These are phyloP conservation scores for Orthonychiurus folsomi DNA, from an alignment of 2,888 invertebrate species.

Conservation along the genomic window DNA sequence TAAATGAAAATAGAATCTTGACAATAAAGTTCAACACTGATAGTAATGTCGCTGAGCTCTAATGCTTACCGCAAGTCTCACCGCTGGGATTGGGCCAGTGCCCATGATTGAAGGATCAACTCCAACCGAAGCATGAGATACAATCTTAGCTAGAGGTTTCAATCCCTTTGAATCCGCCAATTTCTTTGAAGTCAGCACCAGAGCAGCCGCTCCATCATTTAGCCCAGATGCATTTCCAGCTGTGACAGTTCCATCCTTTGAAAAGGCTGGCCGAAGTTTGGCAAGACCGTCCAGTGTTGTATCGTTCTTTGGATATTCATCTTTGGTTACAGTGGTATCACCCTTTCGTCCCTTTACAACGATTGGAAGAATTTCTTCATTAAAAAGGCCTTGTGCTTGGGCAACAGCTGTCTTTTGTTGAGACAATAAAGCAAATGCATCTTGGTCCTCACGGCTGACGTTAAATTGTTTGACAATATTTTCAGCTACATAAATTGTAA, in stretches of 20 bases:
- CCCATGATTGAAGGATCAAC: conserved; percentile 74
- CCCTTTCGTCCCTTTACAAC: conserved; percentile 47
- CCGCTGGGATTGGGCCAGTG: conserved; percentile 63
- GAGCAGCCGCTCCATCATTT: conserved; percentile 82
- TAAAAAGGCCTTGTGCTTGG: conserved; percentile 55
- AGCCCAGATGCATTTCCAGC: conserved; percentile 70
- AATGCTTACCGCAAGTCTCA: conserved; percentile 53
- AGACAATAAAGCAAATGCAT: conserved; percentile 58
- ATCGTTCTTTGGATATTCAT: conserved; percentile 61
- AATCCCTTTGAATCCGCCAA: conserved; percentile 47
- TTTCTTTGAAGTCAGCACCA: conserved; percentile 58
- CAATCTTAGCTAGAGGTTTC: conserved; percentile 61
- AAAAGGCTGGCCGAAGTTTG: conserved; percentile 53
- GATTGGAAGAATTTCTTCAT: conserved; percentile 63
- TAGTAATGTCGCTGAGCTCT: too few species aligned
- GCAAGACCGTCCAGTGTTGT: conserved; percentile 54
- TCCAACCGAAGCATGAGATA: conserved; percentile 68
- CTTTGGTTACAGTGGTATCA: conserved; percentile 49
- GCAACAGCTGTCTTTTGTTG: conserved; percentile 58
- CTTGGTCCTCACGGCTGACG: conserved; percentile 61
- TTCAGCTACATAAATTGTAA: conserved; percentile 56
- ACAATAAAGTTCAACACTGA: neutral
- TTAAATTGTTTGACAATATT: conserved; percentile 60
- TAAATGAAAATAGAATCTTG: too few species aligned
- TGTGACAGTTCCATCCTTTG: conserved; percentile 53